Evolutionary conservation across 2,113 vertebrate species (phyloP), one percentile per base, ranked within the genome.

Genomic region (Sinocyclocheilus anshuiensis): DNA sequence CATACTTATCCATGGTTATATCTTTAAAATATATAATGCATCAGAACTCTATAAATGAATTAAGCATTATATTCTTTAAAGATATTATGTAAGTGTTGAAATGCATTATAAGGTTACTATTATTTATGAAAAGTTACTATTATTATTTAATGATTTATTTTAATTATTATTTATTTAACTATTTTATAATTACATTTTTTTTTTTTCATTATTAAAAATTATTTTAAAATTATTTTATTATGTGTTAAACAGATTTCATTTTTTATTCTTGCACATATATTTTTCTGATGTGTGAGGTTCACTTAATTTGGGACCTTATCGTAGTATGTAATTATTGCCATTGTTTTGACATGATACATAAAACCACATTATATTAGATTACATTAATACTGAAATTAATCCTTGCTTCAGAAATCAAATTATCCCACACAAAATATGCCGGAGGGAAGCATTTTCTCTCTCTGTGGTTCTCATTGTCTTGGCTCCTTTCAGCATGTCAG

Each of bases 381-480:
- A 88, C 91, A 92, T 91, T 91, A 88, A 92, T 89, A 87, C 86
- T 48, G 75, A 81, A 87, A 90, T 87, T 20, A 12, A 86, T 84
- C 81, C 85, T 86, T 87, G 53, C 87, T 55, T 72, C 77, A 77
- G 36, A 81, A 93, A 90, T 91, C 86, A 87, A 88, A 92, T 92
- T 84, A 87, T 85, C 83, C 86, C 50, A 42, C 39, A 69, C 69
- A 26, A 72, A 72, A 42, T 75, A 75, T 75, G 72, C 39, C 42
- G 42, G 39, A 75, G 72, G 20, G 72, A 75, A 75, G n/a, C 42
- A 48, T 78, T 16, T 53, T 78, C 20, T 78, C 76, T 55, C 26
- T 57, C 50, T 74, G 81, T 4, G 5, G 26, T 55, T 72, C 50
- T 78, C 29, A 29, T 78, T 57, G 74, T 78, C 48, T 78, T 57